Evolutionary conservation across 1,140 invertebrate species (phyloP).

Genomic region (Solen grandis): DNA sequence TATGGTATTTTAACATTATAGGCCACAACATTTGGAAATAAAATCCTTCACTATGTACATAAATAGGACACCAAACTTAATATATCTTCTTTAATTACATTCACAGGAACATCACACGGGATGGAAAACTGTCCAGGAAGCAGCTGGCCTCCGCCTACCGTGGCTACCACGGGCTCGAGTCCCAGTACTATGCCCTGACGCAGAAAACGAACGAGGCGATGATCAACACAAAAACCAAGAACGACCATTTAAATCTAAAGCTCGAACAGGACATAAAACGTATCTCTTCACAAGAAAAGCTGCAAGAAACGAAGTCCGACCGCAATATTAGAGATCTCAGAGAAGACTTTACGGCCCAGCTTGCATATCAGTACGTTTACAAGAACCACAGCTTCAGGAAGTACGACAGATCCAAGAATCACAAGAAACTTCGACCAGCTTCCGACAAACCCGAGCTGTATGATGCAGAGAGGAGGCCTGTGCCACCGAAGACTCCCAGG

Average conservation of each 20-base stretch:
- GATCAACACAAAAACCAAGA: constrained; percentile 1
- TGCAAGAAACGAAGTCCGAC: neutral
- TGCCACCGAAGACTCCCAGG: neutral
- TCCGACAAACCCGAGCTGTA: constrained; percentile 43
- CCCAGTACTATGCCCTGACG: constrained; percentile 36
- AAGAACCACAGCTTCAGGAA: constrained; percentile 47
- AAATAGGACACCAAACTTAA: too few species aligned
- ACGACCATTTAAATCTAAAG: constrained; percentile 21
- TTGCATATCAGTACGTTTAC: constrained; percentile 49
- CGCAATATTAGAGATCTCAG: constrained; percentile 16
- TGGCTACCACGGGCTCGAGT: constrained; percentile 46
- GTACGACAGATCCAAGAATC: constrained; percentile 11
- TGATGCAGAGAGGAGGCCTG: constrained; percentile 11
- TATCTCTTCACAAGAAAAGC: constrained; percentile 20
- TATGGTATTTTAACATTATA: too few species aligned
- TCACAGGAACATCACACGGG: constrained; percentile 37
- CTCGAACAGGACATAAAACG: constrained; percentile 30
- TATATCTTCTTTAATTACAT: neutral
- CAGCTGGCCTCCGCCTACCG: constrained; percentile 40
- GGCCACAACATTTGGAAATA: too few species aligned
- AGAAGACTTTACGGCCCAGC: constrained; percentile 41
- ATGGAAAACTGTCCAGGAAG: constrained; percentile 20
- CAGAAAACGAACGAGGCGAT: constrained; percentile 17
- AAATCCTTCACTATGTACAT: too few species aligned
- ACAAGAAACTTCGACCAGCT: constrained; percentile 10